phyloP scores from a whole-genome alignment of 2,113 vertebrate species.

The Poecilia latipinna region DNA sequence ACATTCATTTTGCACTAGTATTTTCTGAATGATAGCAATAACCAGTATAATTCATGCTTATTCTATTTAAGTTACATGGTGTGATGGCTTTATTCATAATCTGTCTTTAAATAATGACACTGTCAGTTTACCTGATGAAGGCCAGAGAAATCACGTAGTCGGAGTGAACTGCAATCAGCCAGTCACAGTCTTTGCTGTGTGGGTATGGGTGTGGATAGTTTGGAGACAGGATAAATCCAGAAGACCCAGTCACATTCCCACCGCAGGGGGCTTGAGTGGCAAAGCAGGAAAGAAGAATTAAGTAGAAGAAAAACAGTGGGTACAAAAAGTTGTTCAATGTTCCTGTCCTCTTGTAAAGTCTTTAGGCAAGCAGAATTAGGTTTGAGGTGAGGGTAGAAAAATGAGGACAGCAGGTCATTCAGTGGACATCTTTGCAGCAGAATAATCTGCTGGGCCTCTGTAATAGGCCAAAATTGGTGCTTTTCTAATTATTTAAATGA shows the following conservation, averaged over 20 bases:
- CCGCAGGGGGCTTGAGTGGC: slow-evolving; percentile 91
- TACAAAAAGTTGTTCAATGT: slow-evolving; percentile 7
- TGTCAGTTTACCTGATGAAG: slow-evolving; percentile 92
- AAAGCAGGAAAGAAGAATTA: neutral
- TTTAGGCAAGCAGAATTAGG: slow-evolving; percentile 4
- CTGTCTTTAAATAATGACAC: neutral
- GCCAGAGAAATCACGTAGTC: slow-evolving; percentile 98
- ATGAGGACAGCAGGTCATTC: slow-evolving; percentile 16
- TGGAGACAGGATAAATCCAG: slow-evolving; percentile 97
- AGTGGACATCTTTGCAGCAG: slow-evolving; percentile 25
- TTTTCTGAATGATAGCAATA: neutral
- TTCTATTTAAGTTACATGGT: too few relatives aligned
- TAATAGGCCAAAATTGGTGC: too few relatives aligned
- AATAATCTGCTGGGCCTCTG: too few relatives aligned
- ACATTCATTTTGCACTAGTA: neutral
- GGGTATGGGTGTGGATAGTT: slow-evolving; percentile 98
- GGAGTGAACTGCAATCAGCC: slow-evolving; percentile 92
- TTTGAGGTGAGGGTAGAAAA: neutral
- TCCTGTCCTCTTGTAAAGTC: neutral
- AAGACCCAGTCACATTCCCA: slow-evolving; percentile 96
- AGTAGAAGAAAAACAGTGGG: slow-evolving; percentile 12
- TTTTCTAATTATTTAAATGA: neutral
- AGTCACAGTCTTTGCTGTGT: slow-evolving; percentile 98
- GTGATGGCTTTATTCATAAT: neutral
- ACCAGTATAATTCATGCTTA: neutral